Conservation (phyloP, 2,797 vertebrate species). For the Tokudaia tokunoshimensis region DNA sequence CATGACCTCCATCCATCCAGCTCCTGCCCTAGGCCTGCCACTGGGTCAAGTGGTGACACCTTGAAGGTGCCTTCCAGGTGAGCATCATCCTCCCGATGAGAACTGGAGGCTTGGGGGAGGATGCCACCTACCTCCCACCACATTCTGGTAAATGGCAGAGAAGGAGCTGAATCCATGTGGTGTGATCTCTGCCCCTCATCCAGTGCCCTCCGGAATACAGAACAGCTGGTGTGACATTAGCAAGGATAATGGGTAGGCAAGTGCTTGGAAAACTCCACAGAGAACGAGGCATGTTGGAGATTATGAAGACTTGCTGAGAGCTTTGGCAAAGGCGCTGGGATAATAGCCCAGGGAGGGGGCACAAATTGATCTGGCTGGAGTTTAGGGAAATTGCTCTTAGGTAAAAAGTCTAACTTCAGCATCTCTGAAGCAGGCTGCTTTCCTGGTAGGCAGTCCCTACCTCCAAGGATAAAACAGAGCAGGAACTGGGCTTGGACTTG, state of each 20-base stretch:
- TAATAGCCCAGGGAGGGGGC: conserved; percentile 65
- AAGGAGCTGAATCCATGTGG: not conserved
- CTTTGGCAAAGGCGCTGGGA: conserved; percentile 64
- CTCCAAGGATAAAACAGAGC: conserved; percentile 49
- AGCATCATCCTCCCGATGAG: not conserved
- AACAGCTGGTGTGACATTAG: conserved; percentile 67
- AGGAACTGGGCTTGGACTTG: conserved; percentile 25
- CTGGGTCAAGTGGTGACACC: not conserved
- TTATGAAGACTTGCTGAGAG: conserved; percentile 67
- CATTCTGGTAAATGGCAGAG: not conserved
- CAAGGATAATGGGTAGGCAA: conserved; percentile 71
- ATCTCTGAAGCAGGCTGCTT: conserved; percentile 52
- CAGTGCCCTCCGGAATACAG: conserved; percentile 53
- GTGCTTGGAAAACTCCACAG: conserved; percentile 66
- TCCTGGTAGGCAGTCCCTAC: conserved; percentile 32
- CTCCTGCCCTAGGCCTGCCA: not conserved
- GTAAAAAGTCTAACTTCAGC: conserved; percentile 50
- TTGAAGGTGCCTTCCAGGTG: not conserved
- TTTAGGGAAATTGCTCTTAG: conserved; percentile 66
- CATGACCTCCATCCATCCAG: not conserved
- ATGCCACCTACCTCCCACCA: not conserved
- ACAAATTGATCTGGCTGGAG: conserved; percentile 75
- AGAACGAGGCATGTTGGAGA: conserved; percentile 62
- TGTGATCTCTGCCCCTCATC: conserved; percentile 16
- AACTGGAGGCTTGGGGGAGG: not conserved